These are phyloP conservation scores for Crotophaga sulcirostris DNA, from an alignment of 2,113 vertebrate species.

Conservation along the genomic window DNA sequence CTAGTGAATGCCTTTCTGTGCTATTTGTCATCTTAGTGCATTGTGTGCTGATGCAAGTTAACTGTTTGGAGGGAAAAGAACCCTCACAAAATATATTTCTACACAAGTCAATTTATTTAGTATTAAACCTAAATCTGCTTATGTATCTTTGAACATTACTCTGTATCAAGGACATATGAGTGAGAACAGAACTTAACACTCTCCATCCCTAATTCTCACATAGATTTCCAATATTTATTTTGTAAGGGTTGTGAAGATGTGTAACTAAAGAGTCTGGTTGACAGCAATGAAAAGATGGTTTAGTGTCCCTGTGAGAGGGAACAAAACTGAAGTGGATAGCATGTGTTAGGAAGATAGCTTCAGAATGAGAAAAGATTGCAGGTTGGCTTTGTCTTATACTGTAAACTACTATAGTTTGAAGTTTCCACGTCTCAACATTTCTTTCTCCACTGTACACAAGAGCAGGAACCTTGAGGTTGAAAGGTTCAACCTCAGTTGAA, in stretches of 20 bases:
- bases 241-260: background rate
- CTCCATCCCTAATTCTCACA: no score
- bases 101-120: background rate
- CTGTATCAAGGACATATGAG: background rate
- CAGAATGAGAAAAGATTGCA: background rate
- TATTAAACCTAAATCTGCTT: background rate
- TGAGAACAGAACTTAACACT: no score
- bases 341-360: background rate
- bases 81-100: background rate
- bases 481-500: no score
- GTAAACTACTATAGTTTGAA: background rate
- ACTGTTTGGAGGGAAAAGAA: background rate
- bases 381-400: background rate
- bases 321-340: background rate
- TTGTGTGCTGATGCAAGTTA: background rate
- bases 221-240: background rate
- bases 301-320: background rate
- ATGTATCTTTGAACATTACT: background rate
- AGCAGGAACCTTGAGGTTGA: no score
- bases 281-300: background rate
- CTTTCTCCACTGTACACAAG: background rate
- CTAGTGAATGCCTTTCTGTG: background rate
- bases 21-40: background rate
- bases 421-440: background rate
- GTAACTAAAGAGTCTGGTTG: background rate